Conservation (phyloP, 2,797 vertebrate genomes). For the Agapornis canus region DNA sequence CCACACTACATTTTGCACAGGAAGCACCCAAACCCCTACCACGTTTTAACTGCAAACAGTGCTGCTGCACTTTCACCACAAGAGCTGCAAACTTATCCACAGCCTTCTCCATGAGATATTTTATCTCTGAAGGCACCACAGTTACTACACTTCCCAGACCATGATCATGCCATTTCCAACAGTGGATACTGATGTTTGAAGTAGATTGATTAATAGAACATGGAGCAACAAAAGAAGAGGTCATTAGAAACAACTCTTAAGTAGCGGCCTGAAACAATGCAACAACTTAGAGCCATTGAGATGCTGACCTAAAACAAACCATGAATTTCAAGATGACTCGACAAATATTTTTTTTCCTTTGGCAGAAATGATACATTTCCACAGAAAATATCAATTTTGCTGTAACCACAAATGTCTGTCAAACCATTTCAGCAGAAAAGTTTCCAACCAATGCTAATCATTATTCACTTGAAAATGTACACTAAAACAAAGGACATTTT, state of each 20-base stretch:
- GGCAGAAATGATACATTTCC: constrained; percentile 30
- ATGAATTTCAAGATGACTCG: constrained; percentile 41
- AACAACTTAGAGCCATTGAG: not conserved
- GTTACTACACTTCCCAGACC: not conserved
- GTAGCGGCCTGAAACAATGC: not conserved
- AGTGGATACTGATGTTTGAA: not conserved
- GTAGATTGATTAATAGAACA: not conserved
- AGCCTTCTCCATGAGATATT: not conserved
- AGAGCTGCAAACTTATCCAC: not conserved
- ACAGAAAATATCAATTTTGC: constrained; percentile 48
- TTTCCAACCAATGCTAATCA: constrained; percentile 46
- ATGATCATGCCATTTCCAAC: not conserved
- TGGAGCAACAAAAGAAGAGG: not conserved
- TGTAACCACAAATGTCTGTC: constrained; percentile 41
- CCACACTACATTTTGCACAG: not conserved
- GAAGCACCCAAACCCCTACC: not conserved
- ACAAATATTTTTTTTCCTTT: not conserved
- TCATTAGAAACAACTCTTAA: not conserved
- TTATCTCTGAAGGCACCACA: not conserved
- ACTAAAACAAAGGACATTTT: constrained; percentile 42
- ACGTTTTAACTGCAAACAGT: not conserved
- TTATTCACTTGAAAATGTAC: constrained; percentile 41
- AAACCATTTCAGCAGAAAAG: not conserved
- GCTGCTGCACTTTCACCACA: not conserved
- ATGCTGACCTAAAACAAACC: constrained; percentile 58